phyloP scores from a whole-genome alignment of 1,140 invertebrate genomes.

The Cyphomyrmex costatus region DNA sequence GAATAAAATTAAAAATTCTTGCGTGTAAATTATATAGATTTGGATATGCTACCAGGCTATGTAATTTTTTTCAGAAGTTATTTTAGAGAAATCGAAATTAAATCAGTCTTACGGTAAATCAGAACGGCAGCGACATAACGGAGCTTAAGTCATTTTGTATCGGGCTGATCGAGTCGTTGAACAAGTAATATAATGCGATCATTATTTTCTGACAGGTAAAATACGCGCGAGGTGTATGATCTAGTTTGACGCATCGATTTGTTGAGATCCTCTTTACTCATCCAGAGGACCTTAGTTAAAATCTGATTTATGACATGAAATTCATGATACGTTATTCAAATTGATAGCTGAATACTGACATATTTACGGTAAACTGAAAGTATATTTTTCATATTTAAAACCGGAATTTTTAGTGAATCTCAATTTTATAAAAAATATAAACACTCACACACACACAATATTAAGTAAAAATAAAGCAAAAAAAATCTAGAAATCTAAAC shows the following conservation, averaged over 20 bases:
- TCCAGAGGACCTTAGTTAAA: constrained; percentile 29
- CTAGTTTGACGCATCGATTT: constrained; percentile 44
- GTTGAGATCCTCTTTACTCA: constrained; percentile 26
- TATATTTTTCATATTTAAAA: constrained; percentile 18
- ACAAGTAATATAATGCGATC: constrained; percentile 39
- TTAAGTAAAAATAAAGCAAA: neutral
- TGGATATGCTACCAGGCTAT: neutral
- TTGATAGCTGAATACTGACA: neutral
- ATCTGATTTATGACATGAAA: constrained; percentile 51
- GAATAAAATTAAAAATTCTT: constrained; percentile 6
- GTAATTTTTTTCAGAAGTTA: neutral
- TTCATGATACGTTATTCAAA: constrained; percentile 1
- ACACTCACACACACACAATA: neutral
- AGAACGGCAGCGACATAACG: neutral
- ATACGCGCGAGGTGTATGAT: constrained; percentile 45
- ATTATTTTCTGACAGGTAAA: constrained; percentile 55
- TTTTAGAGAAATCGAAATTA: neutral
- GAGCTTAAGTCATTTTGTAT: constrained; percentile 21
- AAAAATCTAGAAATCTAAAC: neutral
- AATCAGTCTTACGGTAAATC: constrained; percentile 1
- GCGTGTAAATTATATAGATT: neutral
- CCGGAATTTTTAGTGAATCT: neutral
- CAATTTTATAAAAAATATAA: neutral
- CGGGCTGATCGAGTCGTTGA: constrained; percentile 33
- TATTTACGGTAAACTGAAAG: neutral